Evolutionary conservation across 1,140 invertebrate species (phyloP).

Genomic region (Drosophila nasuta): DNA sequence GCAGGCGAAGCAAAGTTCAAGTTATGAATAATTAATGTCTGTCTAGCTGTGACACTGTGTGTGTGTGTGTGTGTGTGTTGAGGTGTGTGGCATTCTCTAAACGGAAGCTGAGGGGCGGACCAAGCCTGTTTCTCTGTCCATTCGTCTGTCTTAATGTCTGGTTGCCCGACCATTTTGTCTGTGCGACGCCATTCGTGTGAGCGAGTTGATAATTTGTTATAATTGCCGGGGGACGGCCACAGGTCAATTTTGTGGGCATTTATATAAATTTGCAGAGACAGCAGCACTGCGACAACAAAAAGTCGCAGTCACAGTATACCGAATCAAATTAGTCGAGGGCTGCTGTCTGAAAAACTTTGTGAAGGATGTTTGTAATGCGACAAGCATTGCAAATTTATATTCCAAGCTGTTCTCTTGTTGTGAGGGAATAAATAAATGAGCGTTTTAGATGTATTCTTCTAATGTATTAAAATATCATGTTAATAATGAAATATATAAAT

Average conservation of each 20-base stretch:
- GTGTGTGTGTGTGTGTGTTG: constrained; percentile 45
- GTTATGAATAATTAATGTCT: constrained; percentile 81
- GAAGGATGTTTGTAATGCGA: neutral
- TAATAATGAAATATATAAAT: no score
- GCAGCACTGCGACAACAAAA: constrained; percentile 40
- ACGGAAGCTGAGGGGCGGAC: constrained; percentile 39
- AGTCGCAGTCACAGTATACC: constrained; percentile 38
- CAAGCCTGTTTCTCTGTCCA: constrained; percentile 1
- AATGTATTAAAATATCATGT: no score
- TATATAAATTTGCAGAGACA: constrained; percentile 75
- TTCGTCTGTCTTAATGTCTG: constrained; percentile 6
- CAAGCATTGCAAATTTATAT: neutral
- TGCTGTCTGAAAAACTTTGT: constrained; percentile 16
- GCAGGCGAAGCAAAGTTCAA: constrained; percentile 54
- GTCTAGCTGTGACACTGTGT: constrained; percentile 39
- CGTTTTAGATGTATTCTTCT: no score
- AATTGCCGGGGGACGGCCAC: constrained; percentile 77
- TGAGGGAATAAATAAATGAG: no score
- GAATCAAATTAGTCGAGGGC: constrained; percentile 26
- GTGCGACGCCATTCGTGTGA: constrained; percentile 63
- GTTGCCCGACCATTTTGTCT: constrained; percentile 24
- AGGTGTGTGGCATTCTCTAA: constrained; percentile 37
- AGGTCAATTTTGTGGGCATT: constrained; percentile 82
- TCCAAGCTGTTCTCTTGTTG: no score
- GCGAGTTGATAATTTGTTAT: constrained; percentile 82